Base-by-base conservation (phyloP, 2,888 invertebrate species). In the Acanthopleura granulata region DNA sequence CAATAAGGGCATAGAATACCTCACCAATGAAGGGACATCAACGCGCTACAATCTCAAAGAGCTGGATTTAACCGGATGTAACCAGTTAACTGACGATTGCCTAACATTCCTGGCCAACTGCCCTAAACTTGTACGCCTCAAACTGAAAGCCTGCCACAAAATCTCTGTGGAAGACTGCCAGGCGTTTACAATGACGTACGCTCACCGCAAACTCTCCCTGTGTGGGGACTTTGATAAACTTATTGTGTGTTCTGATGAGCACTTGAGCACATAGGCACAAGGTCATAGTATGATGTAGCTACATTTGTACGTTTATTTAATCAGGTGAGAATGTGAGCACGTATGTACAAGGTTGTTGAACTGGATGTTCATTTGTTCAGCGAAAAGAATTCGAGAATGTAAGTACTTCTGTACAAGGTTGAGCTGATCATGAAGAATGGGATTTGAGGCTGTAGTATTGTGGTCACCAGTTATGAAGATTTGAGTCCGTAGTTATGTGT, bases 1-100 rank as follows among this genome's bases (percentile, higher is more conserved):
- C 0, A 97, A 97, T 90, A 95, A 96, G 16, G 97, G 97, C 71
- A 95, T 97, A 72, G 96, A 82, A 62, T 79, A 79, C 1, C 77
- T 88, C 66, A 78, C 83, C 25, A 77, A 75, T 57, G 72, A 75
- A 16, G 40, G 57, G 4, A 80, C 81, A 22, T 76, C 80, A 0
- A 75, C 77, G 3, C 76, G 79, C 14, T 79, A 78, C 22, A 80
- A 81, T 4, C 76, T 84, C 61, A 79, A 75, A 61, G 70, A 76
- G 18, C 71, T 85, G 12, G 79, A 82, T 62, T 72, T 86, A 18
- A 80, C 83, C 15, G 83, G 84, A 11, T 84, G 83, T 49, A 72
- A 78, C 11, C 80, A 81, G 74, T 75, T 85, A 15, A 82, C 85
- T 0, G 81, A 80, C 18, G 75, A 74, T 9, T 78, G 79, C 62